Conservation (phyloP, 2,797 vertebrate genomes). For the Fratercula arctica region DNA sequence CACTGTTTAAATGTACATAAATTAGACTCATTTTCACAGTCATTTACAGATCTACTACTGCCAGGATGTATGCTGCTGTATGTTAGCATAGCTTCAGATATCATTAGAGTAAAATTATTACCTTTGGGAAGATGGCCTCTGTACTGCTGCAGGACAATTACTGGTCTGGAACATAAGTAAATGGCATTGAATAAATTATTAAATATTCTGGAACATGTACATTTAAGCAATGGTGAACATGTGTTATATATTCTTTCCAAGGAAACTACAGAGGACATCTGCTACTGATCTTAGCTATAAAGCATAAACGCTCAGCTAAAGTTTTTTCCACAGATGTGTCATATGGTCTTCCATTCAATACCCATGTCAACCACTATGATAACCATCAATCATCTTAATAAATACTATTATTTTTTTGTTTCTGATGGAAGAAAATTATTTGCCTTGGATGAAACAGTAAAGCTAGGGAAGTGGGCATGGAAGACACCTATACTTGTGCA, state of each 20-base stretch:
- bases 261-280: not conserved
- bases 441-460: not conserved
- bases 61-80: not conserved
- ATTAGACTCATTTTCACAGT: not conserved
- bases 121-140: not conserved
- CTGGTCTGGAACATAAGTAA: not conserved
- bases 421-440: not conserved
- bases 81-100: not conserved
- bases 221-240: not conserved
- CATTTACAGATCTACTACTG: not conserved
- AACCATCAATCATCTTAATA: not conserved
- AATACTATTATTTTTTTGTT: not conserved
- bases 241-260: not conserved
- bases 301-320: not conserved
- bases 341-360: not conserved
- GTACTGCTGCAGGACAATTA: not conserved
- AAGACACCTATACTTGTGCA: not conserved
- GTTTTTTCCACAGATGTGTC: not conserved
- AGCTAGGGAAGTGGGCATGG: fast-evolving
- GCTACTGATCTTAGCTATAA: not conserved
- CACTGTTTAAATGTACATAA: not conserved
- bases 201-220: not conserved
- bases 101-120: not conserved
- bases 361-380: not conserved
- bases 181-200: not conserved